These are phyloP conservation scores for Lydus trimaculatus DNA, from an alignment of 2,888 invertebrate genomes.

Conservation along the genomic window DNA sequence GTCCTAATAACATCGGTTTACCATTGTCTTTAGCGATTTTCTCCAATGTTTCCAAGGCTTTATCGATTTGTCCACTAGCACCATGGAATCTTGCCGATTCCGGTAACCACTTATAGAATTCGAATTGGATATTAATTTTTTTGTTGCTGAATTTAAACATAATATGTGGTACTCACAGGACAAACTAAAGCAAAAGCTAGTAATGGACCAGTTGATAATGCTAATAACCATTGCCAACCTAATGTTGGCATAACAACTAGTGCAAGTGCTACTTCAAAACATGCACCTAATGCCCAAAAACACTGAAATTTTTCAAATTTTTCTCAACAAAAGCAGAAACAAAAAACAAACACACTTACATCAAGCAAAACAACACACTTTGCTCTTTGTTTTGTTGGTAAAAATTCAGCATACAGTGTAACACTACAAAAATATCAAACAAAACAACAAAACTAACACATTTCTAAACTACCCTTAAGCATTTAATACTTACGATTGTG, in stretches of 20 bases:
- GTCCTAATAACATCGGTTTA: slow-evolving; percentile 85
- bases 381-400: slow-evolving; percentile 91
- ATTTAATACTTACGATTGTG: slow-evolving; percentile 85
- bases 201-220: slow-evolving; percentile 89
- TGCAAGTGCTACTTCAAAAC: slow-evolving; percentile 90
- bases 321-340: slow-evolving; percentile 26
- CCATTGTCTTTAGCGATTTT: slow-evolving; percentile 89
- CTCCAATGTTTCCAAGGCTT: slow-evolving; percentile 84
- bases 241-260: slow-evolving; percentile 89
- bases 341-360: slow-evolving; percentile 22
- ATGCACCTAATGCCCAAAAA: slow-evolving; percentile 96
- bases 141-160: too few species aligned
- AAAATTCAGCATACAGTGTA: slow-evolving; percentile 94
- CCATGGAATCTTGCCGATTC: slow-evolving; percentile 92
- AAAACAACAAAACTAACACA: slow-evolving; percentile 23
- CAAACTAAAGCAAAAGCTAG: slow-evolving; percentile 82
- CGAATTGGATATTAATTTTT: too few species aligned
- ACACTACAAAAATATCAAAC: slow-evolving; percentile 72
- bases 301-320: slow-evolving; percentile 67
- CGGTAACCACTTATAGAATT: slow-evolving; percentile 97
- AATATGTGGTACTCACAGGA: slow-evolving; percentile 67
- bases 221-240: slow-evolving; percentile 91
- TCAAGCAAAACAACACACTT: slow-evolving; percentile 95
- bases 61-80: slow-evolving; percentile 85
- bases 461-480: slow-evolving; percentile 11